A percentile compares a stretch with the other conserved stretches of the same genome.
Evolutionary conservation across 2,888 invertebrate species (phyloP).

Genomic region (Thumatha senex): DNA sequence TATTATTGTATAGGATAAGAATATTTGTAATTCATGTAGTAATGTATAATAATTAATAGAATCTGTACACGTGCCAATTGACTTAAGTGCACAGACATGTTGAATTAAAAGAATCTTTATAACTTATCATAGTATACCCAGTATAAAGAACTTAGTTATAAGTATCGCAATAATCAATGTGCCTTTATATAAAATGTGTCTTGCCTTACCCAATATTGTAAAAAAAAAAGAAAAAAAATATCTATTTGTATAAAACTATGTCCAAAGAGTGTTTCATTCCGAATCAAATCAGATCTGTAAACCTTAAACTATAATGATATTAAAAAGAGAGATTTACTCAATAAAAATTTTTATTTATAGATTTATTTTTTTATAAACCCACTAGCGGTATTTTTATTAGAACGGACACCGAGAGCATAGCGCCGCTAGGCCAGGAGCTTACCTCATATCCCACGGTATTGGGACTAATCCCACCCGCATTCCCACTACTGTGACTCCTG

Average conservation of each 20-base stretch:
- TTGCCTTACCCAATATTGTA: conserved; percentile 58
- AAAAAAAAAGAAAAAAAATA: conserved; percentile 30
- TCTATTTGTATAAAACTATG: conserved; percentile 40
- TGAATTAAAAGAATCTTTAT: not conserved
- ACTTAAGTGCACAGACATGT: not conserved
- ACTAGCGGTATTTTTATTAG: conserved; percentile 1
- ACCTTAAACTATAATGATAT: conserved; percentile 34
- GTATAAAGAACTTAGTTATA: conserved; percentile 25
- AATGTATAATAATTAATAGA: no score
- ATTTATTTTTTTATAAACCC: not conserved
- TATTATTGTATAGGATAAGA: not conserved
- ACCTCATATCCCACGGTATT: no score
- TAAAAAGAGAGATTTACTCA: conserved; percentile 41
- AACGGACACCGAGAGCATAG: no score
- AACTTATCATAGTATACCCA: not conserved
- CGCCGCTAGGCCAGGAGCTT: no score
- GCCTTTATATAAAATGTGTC: conserved; percentile 62
- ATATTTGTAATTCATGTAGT: not conserved
- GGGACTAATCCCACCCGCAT: no score
- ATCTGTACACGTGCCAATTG: no score
- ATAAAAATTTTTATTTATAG: conserved; percentile 44
- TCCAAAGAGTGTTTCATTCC: conserved; percentile 43
- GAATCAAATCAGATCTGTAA: conserved; percentile 34
- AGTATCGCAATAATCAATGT: conserved; percentile 52
- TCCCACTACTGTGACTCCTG: no score